Conservation (phyloP, 2,113 vertebrate species). For the Odocoileus virginianus region DNA sequence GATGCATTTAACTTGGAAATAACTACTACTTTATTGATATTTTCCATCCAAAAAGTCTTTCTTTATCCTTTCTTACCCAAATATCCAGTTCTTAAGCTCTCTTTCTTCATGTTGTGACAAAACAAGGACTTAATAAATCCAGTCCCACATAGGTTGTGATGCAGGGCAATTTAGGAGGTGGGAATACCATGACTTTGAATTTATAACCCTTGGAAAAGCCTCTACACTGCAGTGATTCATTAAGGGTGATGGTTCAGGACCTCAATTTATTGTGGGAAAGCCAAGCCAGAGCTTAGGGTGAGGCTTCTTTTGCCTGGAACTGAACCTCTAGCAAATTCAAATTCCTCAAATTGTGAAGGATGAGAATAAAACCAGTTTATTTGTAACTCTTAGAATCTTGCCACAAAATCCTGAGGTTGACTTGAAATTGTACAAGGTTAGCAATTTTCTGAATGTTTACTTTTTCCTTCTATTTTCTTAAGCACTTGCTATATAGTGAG, state of each 20-base stretch:
- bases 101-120: neutral
- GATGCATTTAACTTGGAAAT: neutral
- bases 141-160: neutral
- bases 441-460: constrained; percentile 27
- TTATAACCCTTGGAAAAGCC: neutral
- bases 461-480: constrained; percentile 21
- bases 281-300: neutral
- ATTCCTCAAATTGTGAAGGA: constrained; percentile 24
- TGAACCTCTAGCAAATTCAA: neutral
- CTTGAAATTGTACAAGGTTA: constrained; percentile 4
- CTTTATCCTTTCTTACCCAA: neutral
- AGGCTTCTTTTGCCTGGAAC: neutral
- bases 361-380: neutral
- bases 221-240: neutral
- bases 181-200: neutral
- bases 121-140: neutral
- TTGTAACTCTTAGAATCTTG: neutral
- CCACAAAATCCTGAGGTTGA: neutral
- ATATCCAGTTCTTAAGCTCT: neutral
- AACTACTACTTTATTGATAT: neutral
- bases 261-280: neutral
- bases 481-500: constrained; percentile 24
- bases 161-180: neutral
- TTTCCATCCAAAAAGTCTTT: neutral
- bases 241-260: neutral